phyloP scores from a whole-genome alignment of 2,113 vertebrate species.

The Brachionichthys hirsutus region DNA sequence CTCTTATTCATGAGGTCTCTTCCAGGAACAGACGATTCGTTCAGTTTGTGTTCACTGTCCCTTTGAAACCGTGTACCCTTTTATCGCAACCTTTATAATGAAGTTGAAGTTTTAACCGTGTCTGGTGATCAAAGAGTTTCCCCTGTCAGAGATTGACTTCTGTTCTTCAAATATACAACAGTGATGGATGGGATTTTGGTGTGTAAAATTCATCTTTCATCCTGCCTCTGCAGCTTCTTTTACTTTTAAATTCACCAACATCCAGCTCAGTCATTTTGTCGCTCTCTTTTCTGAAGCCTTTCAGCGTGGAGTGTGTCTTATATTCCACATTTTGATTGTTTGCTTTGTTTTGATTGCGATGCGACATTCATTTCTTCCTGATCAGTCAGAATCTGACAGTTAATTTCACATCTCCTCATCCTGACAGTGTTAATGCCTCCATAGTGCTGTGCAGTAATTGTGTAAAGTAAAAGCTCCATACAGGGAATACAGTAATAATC shows the following conservation, averaged over 20 bases:
- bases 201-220: conserved; percentile 9
- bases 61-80: conserved; percentile 2
- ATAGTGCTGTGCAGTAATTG: conserved; percentile 9
- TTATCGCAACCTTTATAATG: not conserved
- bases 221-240: not conserved
- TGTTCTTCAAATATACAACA: not conserved
- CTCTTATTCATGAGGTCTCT: too few relatives aligned
- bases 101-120: conserved; percentile 5
- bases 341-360: conserved; percentile 16
- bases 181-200: too few relatives aligned
- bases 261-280: not conserved
- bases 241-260: not conserved
- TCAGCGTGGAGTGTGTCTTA: not conserved
- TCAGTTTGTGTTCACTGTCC: not conserved
- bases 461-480: conserved; percentile 10
- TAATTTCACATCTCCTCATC: conserved; percentile 5
- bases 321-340: conserved; percentile 8
- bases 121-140: not conserved
- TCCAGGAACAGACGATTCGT: too few relatives aligned
- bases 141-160: conserved; percentile 1
- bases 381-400: not conserved
- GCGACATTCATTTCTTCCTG: not conserved
- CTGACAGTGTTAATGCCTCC: not conserved
- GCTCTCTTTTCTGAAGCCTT: not conserved
- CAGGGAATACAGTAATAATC: conserved; percentile 15